These are phyloP conservation scores for Speoplatyrhinus poulsoni DNA, from an alignment of 2,113 vertebrate genomes.

Conservation along the genomic window DNA sequence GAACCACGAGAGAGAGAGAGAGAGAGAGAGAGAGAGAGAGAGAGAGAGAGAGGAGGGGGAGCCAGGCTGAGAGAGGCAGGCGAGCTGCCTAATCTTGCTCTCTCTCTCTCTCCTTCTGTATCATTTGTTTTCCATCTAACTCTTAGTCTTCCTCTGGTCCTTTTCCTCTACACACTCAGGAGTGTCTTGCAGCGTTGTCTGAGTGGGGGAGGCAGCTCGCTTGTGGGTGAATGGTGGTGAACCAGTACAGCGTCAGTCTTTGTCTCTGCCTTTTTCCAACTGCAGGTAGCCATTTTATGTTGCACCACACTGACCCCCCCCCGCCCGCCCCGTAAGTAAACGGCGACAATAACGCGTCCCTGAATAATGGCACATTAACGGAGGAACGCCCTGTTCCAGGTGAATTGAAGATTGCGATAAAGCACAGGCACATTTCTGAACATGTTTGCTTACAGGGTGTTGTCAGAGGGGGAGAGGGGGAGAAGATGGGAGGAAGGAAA, in stretches of 20 bases:
- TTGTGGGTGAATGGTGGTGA: not conserved
- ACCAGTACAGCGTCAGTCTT: not conserved
- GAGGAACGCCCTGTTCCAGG: slow-evolving; percentile 5
- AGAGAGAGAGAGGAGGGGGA: slow-evolving; percentile 33
- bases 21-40: slow-evolving; percentile 7
- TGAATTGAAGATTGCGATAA: slow-evolving; percentile 27
- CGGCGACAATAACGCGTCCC: not conserved
- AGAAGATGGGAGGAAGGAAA: slow-evolving; percentile 41
- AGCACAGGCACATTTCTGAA: slow-evolving; percentile 16
- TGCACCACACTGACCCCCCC: slow-evolving; percentile 11
- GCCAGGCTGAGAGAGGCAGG: slow-evolving; percentile 50
- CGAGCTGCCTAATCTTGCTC: slow-evolving; percentile 48
- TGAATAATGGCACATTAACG: not conserved
- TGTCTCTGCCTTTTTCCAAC: slow-evolving; percentile 38
- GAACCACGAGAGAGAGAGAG: slow-evolving; percentile 43
- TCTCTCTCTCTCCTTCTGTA: slow-evolving; percentile 5
- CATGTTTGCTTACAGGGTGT: slow-evolving; percentile 55
- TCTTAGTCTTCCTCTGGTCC: slow-evolving; percentile 46
- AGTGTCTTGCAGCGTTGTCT: slow-evolving; percentile 15
- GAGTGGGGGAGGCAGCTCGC: not conserved
- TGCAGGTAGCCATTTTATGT: slow-evolving; percentile 64
- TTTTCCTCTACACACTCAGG: slow-evolving; percentile 14
- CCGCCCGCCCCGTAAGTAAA: not conserved
- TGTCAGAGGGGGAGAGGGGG: slow-evolving; percentile 27
- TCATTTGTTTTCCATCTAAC: slow-evolving; percentile 29